Base-by-base conservation (phyloP, 2,888 invertebrate species). In the Eristalis intricaria region DNA sequence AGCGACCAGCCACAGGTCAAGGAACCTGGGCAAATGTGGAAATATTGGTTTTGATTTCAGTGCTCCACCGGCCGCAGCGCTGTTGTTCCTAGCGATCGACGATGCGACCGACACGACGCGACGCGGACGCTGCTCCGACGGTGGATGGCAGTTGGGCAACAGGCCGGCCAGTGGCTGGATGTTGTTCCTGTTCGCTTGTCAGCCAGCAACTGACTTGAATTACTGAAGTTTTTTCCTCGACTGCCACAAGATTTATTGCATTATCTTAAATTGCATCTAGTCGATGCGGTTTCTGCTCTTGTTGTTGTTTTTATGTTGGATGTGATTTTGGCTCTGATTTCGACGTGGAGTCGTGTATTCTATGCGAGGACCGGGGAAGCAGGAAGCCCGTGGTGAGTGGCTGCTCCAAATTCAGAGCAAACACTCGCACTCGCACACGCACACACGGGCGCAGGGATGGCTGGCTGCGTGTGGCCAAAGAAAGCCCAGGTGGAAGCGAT, bases 31-130 rank as follows among this genome's bases (percentile, higher is more conserved):
- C 76, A 76, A 84, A 80, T 83, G 87, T 84, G 76, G 87, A 84
- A 87, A 87, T 87, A 87, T 87, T 87, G 87, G 87, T 87, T 87
- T 84, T 87, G 87, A 84, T 84, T 83, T 87, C 87, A 87, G 75
- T 38, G 78, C 73, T 73, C 26, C 26, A 19, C 50, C 10, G 22
- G 77, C 85, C 66, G 73, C 58, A 5, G 50, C 19, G 50, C 50
- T 80, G 58, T 26, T 74, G 75, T 65, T 77, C 60, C 23, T 70
- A 11, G 7, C 66, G 43, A 50, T 56, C 60, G 56, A 19, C 56
- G 19, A 32, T 32, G 32, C 32, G 32, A 32, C 26, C 4, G 26
- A 2, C 2, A 26, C 26, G 26, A 4, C 4, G 26, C 26, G 26
- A 26, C 26, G 26, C 2, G 2, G 26, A 50, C 56, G 56, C 4